A percentile compares a stretch with the other conserved stretches of the same genome.
These are phyloP conservation scores for Caradrina kadenii DNA, from an alignment of 2,888 invertebrate genomes.

Conservation along the genomic window DNA sequence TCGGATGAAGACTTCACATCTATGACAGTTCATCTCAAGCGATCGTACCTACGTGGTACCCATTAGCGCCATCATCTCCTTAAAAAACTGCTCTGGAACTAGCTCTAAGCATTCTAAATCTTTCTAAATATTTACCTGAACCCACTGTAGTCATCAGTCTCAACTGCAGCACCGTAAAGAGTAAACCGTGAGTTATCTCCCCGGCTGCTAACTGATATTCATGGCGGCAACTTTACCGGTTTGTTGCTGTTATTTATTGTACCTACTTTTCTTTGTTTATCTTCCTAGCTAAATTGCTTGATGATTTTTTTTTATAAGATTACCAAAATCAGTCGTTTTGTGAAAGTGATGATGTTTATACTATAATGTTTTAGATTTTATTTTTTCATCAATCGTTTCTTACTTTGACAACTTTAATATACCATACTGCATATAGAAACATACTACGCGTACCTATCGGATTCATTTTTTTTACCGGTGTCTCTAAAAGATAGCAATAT, in stretches of 20 bases:
- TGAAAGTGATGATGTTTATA: not conserved
- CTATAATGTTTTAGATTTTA: too few relatives aligned
- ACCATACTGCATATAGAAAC: too few relatives aligned
- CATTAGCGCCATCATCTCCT: not conserved
- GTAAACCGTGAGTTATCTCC: slow-evolving; percentile 46
- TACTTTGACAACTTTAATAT: too few relatives aligned
- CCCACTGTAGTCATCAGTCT: slow-evolving; percentile 15
- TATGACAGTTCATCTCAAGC: not conserved
- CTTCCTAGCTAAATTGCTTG: slow-evolving; percentile 22
- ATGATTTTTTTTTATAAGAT: slow-evolving; percentile 5
- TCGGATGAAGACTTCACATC: not conserved
- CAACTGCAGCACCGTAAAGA: slow-evolving; percentile 19
- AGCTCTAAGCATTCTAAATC: not conserved
- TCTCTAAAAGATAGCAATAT: too few relatives aligned
- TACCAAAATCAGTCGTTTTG: not conserved
- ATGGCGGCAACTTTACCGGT: slow-evolving; percentile 56
- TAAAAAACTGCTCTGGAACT: not conserved
- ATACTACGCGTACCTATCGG: too few relatives aligned
- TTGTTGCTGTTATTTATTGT: slow-evolving; percentile 45
- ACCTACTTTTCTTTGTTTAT: slow-evolving; percentile 27
- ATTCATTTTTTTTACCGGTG: too few relatives aligned
- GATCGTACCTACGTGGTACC: not conserved
- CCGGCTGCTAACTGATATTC: slow-evolving; percentile 69
- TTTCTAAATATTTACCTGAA: slow-evolving; percentile 6
- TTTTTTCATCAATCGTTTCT: too few relatives aligned